A percentile compares a stretch with the other conserved stretches of the same genome.
Evolutionary conservation across 2,888 invertebrate genomes (phyloP).

Genomic region (Pandemis heparana): DNA sequence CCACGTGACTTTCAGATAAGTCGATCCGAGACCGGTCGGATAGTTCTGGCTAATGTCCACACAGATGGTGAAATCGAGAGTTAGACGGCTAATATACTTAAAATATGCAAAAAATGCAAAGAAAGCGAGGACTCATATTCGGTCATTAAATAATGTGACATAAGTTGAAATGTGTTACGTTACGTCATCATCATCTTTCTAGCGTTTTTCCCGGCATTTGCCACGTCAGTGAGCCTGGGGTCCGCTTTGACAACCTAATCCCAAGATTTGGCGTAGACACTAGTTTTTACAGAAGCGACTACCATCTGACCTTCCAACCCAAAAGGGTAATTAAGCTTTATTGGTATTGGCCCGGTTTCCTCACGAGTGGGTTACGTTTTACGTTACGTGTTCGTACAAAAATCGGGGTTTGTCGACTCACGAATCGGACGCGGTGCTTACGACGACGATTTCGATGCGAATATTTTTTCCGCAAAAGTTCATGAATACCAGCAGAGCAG

Average conservation of each 20-base stretch:
- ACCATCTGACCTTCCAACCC: no score
- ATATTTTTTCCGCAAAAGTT: background rate
- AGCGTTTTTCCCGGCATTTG: no score
- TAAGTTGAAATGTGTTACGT: background rate
- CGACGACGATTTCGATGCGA: background rate
- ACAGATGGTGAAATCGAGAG: constrained; percentile 35
- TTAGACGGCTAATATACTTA: constrained; percentile 22
- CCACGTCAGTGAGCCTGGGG: no score
- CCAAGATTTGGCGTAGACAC: no score
- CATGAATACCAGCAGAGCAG: background rate
- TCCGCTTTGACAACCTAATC: no score
- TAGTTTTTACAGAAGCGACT: no score
- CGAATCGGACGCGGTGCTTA: background rate
- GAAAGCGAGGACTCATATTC: background rate
- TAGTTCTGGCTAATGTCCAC: constrained; percentile 15
- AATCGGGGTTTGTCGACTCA: background rate
- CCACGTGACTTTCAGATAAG: constrained; percentile 26
- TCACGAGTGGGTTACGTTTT: no score
- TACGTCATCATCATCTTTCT: no score
- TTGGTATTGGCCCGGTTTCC: no score
- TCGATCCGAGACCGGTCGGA: constrained; percentile 36
- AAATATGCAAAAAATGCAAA: constrained; percentile 12
- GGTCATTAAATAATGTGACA: background rate
- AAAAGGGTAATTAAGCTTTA: no score
- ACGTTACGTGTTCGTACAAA: background rate